Percentiles rank a stretch among this genome's conserved stretches.
Evolutionary conservation across 2,797 vertebrate species (phyloP).

Genomic region (Gymnoscopelus braueri): DNA sequence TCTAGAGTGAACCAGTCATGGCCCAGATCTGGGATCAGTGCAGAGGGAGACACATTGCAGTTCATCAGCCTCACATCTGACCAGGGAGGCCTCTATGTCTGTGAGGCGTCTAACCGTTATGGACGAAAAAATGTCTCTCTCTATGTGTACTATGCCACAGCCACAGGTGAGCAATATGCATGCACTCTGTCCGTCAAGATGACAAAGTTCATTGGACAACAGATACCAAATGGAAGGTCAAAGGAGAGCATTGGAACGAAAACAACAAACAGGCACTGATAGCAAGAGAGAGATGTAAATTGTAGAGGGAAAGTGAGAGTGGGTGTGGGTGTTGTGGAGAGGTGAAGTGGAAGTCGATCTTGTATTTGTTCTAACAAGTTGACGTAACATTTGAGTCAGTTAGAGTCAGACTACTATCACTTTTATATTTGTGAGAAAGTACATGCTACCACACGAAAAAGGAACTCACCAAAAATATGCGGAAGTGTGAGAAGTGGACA

Average conservation of each 20-base stretch:
- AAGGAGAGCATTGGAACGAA: too few species aligned
- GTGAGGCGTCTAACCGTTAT: conserved; percentile 53
- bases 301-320: not conserved
- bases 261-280: not conserved
- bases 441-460: too few species aligned
- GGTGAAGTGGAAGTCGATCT: not conserved
- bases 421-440: too few species aligned
- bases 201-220: too few species aligned
- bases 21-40: conserved; percentile 19
- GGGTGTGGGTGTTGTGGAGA: not conserved
- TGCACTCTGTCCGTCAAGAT: too few species aligned
- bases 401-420: too few species aligned
- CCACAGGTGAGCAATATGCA: conserved; percentile 31
- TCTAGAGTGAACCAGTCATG: conserved; percentile 13
- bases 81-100: conserved; percentile 59
- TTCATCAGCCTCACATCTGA: conserved; percentile 24
- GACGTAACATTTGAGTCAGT: too few species aligned
- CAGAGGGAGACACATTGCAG: conserved; percentile 25
- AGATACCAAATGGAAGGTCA: too few species aligned
- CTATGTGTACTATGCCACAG: conserved; percentile 15
- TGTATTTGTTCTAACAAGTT: not conserved
- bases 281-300: not conserved
- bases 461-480: too few species aligned
- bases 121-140: conserved; percentile 28
- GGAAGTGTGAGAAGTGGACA: too few species aligned